Evolutionary conservation across 2,113 vertebrate species (phyloP).

Genomic region (Nycticebus coucang): DNA sequence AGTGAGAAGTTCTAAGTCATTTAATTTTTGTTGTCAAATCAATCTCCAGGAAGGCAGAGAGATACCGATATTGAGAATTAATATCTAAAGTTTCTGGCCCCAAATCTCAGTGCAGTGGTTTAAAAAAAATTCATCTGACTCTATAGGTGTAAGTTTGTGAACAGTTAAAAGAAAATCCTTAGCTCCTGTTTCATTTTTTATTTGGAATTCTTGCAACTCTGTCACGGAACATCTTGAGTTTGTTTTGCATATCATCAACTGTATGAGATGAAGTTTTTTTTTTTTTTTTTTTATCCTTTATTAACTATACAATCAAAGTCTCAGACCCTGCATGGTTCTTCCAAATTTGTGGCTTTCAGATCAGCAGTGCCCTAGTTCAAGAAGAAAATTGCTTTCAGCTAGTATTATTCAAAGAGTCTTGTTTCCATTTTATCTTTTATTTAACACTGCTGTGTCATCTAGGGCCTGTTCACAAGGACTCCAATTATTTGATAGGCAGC

Average conservation of each 20-base stretch:
- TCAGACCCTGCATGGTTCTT: conserved; percentile 77
- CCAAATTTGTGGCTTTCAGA: conserved; percentile 77
- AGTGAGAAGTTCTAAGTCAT: conserved; percentile 26
- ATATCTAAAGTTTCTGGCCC: conserved; percentile 44
- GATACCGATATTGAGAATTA: conserved; percentile 44
- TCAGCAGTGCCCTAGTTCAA: conserved; percentile 75
- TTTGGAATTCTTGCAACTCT: conserved; percentile 57
- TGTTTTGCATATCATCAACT: conserved; percentile 79
- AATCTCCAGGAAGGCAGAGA: conserved; percentile 47
- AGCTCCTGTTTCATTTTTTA: conserved; percentile 39
- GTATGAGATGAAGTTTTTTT: conserved; percentile 67
- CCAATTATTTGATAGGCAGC: conserved; percentile 54
- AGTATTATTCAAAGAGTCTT: conserved; percentile 82
- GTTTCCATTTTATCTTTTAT: conserved; percentile 84
- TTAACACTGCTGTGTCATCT: conserved; percentile 74
- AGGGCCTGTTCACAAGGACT: conserved; percentile 45
- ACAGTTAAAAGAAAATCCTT: conserved; percentile 40
- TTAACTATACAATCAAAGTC: conserved; percentile 82
- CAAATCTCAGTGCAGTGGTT: conserved; percentile 24
- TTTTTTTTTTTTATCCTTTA: conserved; percentile 79
- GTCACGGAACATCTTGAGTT: conserved; percentile 71
- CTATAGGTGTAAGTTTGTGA: conserved; percentile 38
- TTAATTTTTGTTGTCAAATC: conserved; percentile 72
- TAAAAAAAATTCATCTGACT: neutral
- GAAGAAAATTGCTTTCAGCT: conserved; percentile 80